A percentile compares a stretch with the other conserved stretches of the same genome.
Evolutionary conservation across 1,140 invertebrate species (phyloP).

Genomic region (Drosophila varians): DNA sequence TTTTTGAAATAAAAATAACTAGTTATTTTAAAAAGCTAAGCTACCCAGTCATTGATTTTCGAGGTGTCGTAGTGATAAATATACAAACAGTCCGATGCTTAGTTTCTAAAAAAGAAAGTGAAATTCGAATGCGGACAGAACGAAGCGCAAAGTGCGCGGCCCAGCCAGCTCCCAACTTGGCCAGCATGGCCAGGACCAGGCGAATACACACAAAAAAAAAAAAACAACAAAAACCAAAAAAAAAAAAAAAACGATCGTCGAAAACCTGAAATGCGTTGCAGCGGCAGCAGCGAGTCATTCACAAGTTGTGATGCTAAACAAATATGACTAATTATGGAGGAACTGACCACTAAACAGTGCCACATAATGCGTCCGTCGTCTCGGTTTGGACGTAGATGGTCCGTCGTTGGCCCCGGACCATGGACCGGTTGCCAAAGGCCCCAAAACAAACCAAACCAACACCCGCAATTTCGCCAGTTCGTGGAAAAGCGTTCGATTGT

Average conservation of each 20-base stretch:
- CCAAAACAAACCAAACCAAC: constrained; percentile 42
- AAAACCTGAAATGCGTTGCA: constrained; percentile 21
- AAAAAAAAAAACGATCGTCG: neutral
- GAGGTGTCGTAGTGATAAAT: constrained; percentile 13
- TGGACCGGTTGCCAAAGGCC: constrained; percentile 31
- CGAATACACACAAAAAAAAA: constrained; percentile 6
- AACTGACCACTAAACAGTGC: constrained; percentile 78
- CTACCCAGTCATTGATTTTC: constrained; percentile 9
- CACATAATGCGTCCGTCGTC: constrained; percentile 77
- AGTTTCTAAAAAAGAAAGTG: constrained; percentile 81
- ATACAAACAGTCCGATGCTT: constrained; percentile 41
- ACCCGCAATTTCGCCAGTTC: constrained; percentile 81
- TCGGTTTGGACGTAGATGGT: constrained; percentile 75
- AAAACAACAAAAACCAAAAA: constrained; percentile 5
- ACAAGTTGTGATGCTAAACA: constrained; percentile 80
- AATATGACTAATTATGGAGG: constrained; percentile 82
- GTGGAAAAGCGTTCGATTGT: constrained; percentile 69
- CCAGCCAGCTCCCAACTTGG: constrained; percentile 48
- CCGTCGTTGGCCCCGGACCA: constrained; percentile 18
- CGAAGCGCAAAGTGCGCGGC: constrained; percentile 71
- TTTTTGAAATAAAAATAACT: no score
- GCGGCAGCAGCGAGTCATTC: constrained; percentile 59
- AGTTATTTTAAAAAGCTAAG: neutral
- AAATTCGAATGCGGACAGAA: constrained; percentile 72
- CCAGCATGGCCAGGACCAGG: constrained; percentile 77